A percentile compares a stretch with the other conserved stretches of the same genome.
phyloP scores from a whole-genome alignment of 2,888 invertebrate genomes.

The Rhamphomyia laevipes region DNA sequence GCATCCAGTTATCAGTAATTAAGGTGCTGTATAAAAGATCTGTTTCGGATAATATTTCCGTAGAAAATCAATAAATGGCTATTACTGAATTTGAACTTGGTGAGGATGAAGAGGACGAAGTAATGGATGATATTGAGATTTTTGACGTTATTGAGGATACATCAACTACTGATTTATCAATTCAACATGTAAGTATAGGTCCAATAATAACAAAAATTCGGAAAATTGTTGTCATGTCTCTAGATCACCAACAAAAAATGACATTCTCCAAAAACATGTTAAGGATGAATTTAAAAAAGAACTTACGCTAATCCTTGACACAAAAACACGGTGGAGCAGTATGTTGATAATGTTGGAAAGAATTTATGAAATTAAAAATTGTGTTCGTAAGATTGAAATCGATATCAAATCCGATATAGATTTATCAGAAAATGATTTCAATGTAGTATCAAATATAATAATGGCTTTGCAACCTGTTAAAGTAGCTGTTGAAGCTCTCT shows the following conservation, averaged over 20 bases:
- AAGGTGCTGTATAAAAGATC: neutral
- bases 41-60: neutral
- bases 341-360: constrained; percentile 10
- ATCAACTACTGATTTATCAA: neutral
- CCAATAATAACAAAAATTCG: constrained; percentile 2
- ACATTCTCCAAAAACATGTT: constrained; percentile 9
- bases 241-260: constrained; percentile 5
- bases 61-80: constrained; percentile 1
- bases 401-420: constrained; percentile 12
- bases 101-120: too few species aligned
- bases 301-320: constrained; percentile 9
- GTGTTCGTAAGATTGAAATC: constrained; percentile 15
- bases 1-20: neutral
- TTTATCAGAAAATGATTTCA: neutral
- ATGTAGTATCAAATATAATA: neutral
- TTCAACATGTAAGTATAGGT: constrained; percentile 1
- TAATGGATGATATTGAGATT: too few species aligned
- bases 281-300: constrained; percentile 8
- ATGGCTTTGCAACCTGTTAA: neutral
- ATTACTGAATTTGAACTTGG: too few species aligned
- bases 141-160: too few species aligned
- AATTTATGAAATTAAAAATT: constrained; percentile 14
- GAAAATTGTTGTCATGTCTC: neutral
- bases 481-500: neutral
- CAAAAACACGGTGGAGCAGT: constrained; percentile 13